A percentile compares a stretch with the other conserved stretches of the same genome.
These are phyloP conservation scores for Drosophila kohkoa DNA, from an alignment of 1,140 invertebrate species.

Conservation along the genomic window DNA sequence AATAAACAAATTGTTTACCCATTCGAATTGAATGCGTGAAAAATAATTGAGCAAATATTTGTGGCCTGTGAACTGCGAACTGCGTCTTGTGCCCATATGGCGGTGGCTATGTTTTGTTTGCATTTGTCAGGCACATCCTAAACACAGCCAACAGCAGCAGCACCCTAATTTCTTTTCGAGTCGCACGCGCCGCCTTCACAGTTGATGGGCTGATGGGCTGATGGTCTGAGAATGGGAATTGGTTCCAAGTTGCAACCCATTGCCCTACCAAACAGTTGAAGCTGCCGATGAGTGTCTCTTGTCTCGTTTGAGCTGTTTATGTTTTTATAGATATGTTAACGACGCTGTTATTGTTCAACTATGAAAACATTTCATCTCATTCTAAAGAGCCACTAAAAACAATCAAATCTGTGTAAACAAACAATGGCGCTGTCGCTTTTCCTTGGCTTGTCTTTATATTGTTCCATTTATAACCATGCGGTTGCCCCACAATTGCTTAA, in stretches of 20 bases:
- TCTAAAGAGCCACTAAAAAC: slow-evolving; percentile 70
- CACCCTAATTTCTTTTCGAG: slow-evolving; percentile 44
- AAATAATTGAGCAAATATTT: slow-evolving; percentile 71
- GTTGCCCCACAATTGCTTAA: slow-evolving; percentile 45
- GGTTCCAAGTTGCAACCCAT: slow-evolving; percentile 51
- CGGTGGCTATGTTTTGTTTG: slow-evolving; percentile 55
- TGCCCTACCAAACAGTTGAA: slow-evolving; percentile 22
- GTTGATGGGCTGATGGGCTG: slow-evolving; percentile 20
- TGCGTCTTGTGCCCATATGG: slow-evolving; percentile 75
- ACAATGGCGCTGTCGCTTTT: slow-evolving; percentile 65
- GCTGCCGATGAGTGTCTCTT: slow-evolving; percentile 60
- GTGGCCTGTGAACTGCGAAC: slow-evolving; percentile 12
- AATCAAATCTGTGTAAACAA: slow-evolving; percentile 82
- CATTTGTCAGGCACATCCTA: slow-evolving; percentile 43
- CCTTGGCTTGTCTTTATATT: slow-evolving; percentile 67
- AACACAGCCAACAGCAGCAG: slow-evolving; percentile 16
- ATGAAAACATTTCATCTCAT: slow-evolving; percentile 47
- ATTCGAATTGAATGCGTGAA: slow-evolving; percentile 61
- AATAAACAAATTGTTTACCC: slow-evolving; percentile 62
- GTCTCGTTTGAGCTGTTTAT: slow-evolving; percentile 68
- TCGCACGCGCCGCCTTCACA: slow-evolving; percentile 58
- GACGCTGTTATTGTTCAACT: slow-evolving; percentile 78
- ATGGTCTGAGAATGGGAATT: slow-evolving; percentile 8
- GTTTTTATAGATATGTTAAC: slow-evolving; percentile 83
- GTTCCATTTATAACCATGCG: slow-evolving; percentile 74